Evolutionary conservation across 2,797 vertebrate genomes (phyloP), one percentile per base, ranked within the genome.

Genomic region (Halcyon badia): DNA sequence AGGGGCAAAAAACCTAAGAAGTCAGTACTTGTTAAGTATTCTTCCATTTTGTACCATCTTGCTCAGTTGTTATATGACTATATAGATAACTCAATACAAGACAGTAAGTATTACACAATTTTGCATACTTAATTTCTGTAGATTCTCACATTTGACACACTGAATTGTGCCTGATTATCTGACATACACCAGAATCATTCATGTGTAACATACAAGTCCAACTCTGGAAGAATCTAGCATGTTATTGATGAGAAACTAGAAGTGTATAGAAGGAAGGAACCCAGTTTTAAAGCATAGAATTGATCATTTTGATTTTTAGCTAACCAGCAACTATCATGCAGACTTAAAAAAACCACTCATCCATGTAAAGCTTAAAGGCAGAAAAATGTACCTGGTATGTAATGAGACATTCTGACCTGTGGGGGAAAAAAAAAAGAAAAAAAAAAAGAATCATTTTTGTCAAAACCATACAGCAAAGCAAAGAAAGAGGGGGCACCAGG

Each of bases 161-260:
- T 62, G 65, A 94, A 51, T 26, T 69, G 3, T 87, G 6, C 10
- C 24, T n/a, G 30, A 35, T 62, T 84, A 58, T 76, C 51, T 71
- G 31, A 58, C 11, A 6, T 49, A 65, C 8, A 54, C 4, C 0
- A 1, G 22, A 49, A 51, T 24, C 2, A 6, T 56, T 77, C 12
- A 33, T 14, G 3, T 86, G 10, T 5, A 37, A 57, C 66, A 44
- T 14, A 62, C 2, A 76, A 76, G 6, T 44, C 7, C 15, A 52
- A 12, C 15, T 49, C 31, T 61, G 13, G 42, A 69, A 54, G 70
- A 65, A 5, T 6, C 9, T 69, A 80, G 35, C 1, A 26, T 16
- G 2, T 2, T 89, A 22, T 65, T 39, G 77, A 51, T 12, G 21
- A 82, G 66, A 86, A 61, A 37, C 8, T 10, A 68, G 39, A 42